phyloP scores from a whole-genome alignment of 2,113 vertebrate genomes.

The Gracilinanus agilis region DNA sequence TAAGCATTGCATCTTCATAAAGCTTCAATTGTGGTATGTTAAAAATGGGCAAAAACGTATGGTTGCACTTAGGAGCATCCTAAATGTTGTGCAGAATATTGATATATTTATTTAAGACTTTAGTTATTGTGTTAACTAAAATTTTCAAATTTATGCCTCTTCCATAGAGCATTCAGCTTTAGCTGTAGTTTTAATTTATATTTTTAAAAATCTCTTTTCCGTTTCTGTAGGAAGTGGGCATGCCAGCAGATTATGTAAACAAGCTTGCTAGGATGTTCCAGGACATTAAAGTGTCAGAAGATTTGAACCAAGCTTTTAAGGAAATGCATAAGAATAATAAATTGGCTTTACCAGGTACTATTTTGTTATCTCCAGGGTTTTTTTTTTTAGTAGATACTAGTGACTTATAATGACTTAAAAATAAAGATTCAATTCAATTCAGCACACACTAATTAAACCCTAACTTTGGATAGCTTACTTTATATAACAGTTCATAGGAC shows the following conservation, averaged over 20 bases:
- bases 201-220: conserved; percentile 65
- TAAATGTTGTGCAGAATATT: not conserved
- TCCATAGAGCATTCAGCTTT: not conserved
- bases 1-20: not conserved
- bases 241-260: conserved; percentile 99
- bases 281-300: conserved; percentile 99
- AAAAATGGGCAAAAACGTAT: not conserved
- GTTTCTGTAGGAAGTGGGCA: conserved; percentile 95
- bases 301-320: conserved; percentile 99
- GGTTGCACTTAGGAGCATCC: not conserved
- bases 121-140: not conserved
- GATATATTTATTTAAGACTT: not conserved
- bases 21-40: not conserved
- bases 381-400: conserved; percentile 32
- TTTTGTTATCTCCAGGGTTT: conserved; percentile 55
- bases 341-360: conserved; percentile 95
- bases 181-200: conserved; percentile 19
- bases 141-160: not conserved
- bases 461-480: not conserved
- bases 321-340: conserved; percentile 99
- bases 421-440: not conserved
- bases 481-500: not conserved
- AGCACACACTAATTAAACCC: not conserved
- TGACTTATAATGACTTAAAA: conserved; percentile 59
- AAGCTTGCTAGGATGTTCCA: conserved; percentile 99